Percentiles rank a stretch among this genome's conserved stretches.
Evolutionary conservation across 1,140 invertebrate genomes (phyloP).

Genomic region (Orussus abietinus): DNA sequence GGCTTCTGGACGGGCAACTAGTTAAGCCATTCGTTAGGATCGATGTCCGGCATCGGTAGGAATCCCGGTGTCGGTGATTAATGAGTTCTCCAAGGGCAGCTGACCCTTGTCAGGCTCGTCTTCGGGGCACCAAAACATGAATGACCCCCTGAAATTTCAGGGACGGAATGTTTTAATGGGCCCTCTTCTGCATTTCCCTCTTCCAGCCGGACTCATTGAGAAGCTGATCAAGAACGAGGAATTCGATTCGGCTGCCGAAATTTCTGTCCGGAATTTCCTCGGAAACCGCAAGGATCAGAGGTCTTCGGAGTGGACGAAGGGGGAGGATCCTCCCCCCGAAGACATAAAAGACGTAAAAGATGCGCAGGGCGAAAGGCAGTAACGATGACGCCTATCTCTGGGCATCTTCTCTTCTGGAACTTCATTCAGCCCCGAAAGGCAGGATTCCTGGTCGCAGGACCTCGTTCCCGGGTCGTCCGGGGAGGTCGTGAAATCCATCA

Average conservation of each 20-base stretch:
- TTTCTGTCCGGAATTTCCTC: constrained; percentile 13
- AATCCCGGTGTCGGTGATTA: constrained; percentile 45
- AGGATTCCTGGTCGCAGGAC: no score
- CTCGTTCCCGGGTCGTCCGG: neutral
- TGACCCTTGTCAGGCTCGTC: constrained; percentile 41
- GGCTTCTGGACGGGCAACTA: no score
- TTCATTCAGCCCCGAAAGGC: no score
- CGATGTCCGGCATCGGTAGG: constrained; percentile 26
- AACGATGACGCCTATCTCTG: no score
- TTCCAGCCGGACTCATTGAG: constrained; percentile 12
- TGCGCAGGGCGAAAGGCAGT: no score
- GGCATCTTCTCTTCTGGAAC: no score
- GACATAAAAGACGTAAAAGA: neutral
- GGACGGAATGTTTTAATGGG: constrained; percentile 46
- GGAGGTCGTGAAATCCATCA: no score
- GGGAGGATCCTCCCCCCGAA: no score
- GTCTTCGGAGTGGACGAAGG: no score
- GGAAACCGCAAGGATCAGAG: constrained; percentile 13
- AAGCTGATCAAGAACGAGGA: constrained; percentile 4
- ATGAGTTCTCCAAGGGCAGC: constrained; percentile 36
- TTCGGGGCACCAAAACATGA: constrained; percentile 27
- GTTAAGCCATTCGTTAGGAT: constrained; percentile 44
- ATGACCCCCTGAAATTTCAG: constrained; percentile 40
- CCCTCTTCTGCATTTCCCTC: no score
- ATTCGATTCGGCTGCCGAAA: constrained; percentile 21